These are phyloP conservation scores for Netta rufina DNA, from an alignment of 2,797 vertebrate genomes.

Conservation along the genomic window DNA sequence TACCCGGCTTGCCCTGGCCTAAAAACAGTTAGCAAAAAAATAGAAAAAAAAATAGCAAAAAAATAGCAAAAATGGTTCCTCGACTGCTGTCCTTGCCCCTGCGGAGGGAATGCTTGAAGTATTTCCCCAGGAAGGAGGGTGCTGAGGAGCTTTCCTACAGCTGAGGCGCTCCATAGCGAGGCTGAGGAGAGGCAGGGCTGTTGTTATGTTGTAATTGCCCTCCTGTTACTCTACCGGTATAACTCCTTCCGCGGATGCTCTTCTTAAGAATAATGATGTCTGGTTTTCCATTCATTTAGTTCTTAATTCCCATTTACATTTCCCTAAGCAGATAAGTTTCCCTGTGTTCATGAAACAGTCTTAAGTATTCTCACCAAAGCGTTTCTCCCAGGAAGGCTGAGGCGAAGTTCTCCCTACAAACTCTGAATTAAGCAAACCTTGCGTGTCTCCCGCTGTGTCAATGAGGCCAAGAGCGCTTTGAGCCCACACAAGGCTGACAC, in stretches of 20 bases:
- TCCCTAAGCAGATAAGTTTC: slow-evolving; percentile 15
- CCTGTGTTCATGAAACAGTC: background rate
- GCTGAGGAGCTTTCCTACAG: slow-evolving; percentile 35
- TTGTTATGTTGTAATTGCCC: slow-evolving; percentile 7
- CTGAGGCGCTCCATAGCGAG: background rate
- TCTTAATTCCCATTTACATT: slow-evolving; percentile 42
- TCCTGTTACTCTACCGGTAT: background rate
- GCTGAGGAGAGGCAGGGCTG: background rate
- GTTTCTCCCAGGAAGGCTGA: background rate
- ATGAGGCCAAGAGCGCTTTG: background rate
- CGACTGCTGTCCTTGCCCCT: background rate
- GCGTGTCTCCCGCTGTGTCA: background rate
- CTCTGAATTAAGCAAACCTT: background rate
- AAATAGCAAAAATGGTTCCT: background rate
- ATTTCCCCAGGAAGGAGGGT: slow-evolving; percentile 17
- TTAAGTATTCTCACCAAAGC: background rate
- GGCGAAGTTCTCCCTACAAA: background rate
- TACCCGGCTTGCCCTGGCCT: slow-evolving; percentile 8
- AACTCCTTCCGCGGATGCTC: slow-evolving; percentile 5
- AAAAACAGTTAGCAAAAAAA: slow-evolving; percentile 20
- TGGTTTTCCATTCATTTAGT: slow-evolving; percentile 22
- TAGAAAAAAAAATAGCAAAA: background rate
- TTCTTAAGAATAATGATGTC: slow-evolving; percentile 2
- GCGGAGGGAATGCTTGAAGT: background rate
- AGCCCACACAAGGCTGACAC: background rate